Evolutionary conservation across 2,888 invertebrate species (phyloP).

Genomic region (Apotomis betuletana): DNA sequence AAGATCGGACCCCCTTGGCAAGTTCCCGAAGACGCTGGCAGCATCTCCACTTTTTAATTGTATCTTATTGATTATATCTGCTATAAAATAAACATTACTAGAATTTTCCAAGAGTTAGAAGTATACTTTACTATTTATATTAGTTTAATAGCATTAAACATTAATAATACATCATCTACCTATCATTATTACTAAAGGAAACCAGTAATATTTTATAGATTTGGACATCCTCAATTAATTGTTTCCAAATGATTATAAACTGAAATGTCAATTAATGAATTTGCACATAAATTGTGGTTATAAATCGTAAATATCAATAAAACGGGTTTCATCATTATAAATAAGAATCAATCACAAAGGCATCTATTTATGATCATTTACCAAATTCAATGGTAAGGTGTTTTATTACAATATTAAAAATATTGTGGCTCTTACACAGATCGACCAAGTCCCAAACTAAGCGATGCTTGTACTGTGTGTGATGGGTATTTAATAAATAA

Average conservation of each 20-base stretch:
- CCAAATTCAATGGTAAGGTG: too few relatives aligned
- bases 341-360: not conserved
- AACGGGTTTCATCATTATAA: slow-evolving; percentile 13
- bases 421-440: too few relatives aligned
- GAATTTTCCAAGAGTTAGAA: not conserved
- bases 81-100: too few relatives aligned
- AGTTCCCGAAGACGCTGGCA: too few relatives aligned
- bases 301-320: not conserved
- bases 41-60: too few relatives aligned
- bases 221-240: slow-evolving; percentile 12
- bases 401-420: too few relatives aligned
- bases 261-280: slow-evolving; percentile 26
- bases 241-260: slow-evolving; percentile 4
- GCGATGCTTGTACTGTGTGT: too few relatives aligned
- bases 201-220: slow-evolving; percentile 5
- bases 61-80: too few relatives aligned
- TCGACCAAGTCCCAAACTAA: too few relatives aligned
- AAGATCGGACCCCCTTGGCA: too few relatives aligned
- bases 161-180: not conserved
- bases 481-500: too few relatives aligned
- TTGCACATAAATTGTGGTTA: not conserved
- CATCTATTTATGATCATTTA: not conserved
- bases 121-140: not conserved
- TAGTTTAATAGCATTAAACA: not conserved
- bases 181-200: not conserved